Percentiles rank a stretch among this genome's conserved stretches.
These are phyloP conservation scores for Aphrophora alni DNA, from an alignment of 2,888 invertebrate genomes.

Conservation along the genomic window DNA sequence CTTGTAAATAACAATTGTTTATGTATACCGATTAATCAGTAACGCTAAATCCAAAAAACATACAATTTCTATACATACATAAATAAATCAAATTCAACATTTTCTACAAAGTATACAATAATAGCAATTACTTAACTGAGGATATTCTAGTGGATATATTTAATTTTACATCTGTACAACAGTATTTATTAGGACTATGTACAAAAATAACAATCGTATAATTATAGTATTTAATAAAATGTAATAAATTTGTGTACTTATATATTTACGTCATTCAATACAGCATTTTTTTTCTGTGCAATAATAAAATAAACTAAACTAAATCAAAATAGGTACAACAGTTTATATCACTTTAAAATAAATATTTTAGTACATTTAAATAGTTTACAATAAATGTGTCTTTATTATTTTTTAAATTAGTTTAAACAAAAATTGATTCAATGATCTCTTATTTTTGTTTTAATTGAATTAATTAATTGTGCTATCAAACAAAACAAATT, in stretches of 20 bases:
- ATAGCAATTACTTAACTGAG: neutral
- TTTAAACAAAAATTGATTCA: too few relatives aligned
- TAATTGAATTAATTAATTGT: too few relatives aligned
- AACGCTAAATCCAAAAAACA: neutral
- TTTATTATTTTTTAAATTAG: too few relatives aligned
- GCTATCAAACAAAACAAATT: too few relatives aligned
- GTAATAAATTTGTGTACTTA: too few relatives aligned
- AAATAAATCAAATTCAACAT: neutral
- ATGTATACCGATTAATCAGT: neutral
- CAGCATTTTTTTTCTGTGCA: neutral
- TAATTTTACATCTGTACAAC: constrained; percentile 40
- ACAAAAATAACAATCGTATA: constrained; percentile 22
- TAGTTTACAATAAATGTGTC: too few relatives aligned
- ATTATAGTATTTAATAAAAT: neutral
- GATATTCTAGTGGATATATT: constrained; percentile 5
- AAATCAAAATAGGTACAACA: too few relatives aligned
- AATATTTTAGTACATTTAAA: too few relatives aligned
- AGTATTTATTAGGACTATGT: constrained; percentile 16
- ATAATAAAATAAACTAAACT: too few relatives aligned
- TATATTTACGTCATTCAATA: too few relatives aligned
- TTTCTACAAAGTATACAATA: neutral
- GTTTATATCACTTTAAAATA: too few relatives aligned
- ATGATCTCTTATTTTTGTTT: too few relatives aligned
- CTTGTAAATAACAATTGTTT: neutral
- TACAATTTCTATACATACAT: constrained; percentile 1